Base-by-base conservation (phyloP, 1,140 invertebrate species). In the Leptinotarsa texana region DNA sequence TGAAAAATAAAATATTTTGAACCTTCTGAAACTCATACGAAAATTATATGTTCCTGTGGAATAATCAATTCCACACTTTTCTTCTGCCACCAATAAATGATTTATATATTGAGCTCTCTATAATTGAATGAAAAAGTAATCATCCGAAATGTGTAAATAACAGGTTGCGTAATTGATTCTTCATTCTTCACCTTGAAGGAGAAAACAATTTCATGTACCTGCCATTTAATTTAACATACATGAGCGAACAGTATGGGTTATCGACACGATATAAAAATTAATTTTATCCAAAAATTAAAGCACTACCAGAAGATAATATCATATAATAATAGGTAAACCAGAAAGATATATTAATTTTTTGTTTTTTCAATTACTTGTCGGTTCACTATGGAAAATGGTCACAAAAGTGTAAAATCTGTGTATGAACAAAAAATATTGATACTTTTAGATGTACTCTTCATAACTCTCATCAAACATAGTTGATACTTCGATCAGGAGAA, bases 201-300 rank as follows among this genome's bases (percentile, higher is more conserved):
- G 42, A 68, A 68, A 68, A 49, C 27, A 47, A 68, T 68, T 68
- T 68, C 33, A 68, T 2, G 66, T 68, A 11, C 33, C 66, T 42
- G 66, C 66, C 17, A 68, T 33, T 47, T 68, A 66, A 42, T 42
- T 42, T 42, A 3, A 42, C 33, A 42, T 42, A 42, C 11, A 42
- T 11, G 3, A 42, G 33, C 33, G 33, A 42, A 42, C 8, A 42
- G 33, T 42, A 42, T 42, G 17, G 61, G 21, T 62, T 62, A 62
- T 62, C 5, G 17, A 4, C 21, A 21, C 21, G 57, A 3, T 18
- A n/a, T 62, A 6, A 62, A 62, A 42, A 42, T 42, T 42, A 11
- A 42, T 42, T 8, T 42, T 42, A 0, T 33, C 27, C 3, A 42
- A 42, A 42, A 42, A 42, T 42, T 3, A 42, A 2, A 42, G 2